A percentile compares a stretch with the other conserved stretches of the same genome.
Evolutionary conservation across 2,888 invertebrate genomes (phyloP).

Genomic region (Drosophila mayaguana): DNA sequence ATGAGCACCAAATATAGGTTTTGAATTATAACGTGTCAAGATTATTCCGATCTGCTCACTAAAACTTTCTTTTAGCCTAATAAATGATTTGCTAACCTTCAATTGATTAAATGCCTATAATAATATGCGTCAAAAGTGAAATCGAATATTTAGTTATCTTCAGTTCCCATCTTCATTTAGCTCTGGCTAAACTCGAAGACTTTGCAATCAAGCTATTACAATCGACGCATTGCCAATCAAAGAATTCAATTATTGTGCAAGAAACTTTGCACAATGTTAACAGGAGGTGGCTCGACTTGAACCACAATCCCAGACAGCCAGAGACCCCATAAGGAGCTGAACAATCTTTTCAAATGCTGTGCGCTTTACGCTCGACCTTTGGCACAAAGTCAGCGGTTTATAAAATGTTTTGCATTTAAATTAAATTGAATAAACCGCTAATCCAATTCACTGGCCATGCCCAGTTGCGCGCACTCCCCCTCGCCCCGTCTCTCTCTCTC

Average conservation of each 20-base stretch:
- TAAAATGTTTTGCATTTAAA: constrained; percentile 73
- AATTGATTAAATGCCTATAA: too few relatives aligned
- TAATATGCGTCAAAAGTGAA: too few relatives aligned
- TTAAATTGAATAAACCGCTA: constrained; percentile 75
- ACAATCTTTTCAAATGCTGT: constrained; percentile 13
- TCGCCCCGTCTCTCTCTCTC: background rate
- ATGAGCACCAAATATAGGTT: too few relatives aligned
- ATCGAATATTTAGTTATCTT: background rate
- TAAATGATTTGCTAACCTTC: too few relatives aligned
- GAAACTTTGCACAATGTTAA: constrained; percentile 18
- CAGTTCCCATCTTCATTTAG: too few relatives aligned
- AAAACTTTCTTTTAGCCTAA: too few relatives aligned
- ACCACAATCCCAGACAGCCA: too few relatives aligned
- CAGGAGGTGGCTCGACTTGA: background rate
- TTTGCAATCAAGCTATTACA: background rate
- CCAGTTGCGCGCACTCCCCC: background rate
- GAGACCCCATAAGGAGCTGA: background rate
- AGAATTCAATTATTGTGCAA: constrained; percentile 23
- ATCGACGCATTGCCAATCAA: constrained; percentile 21
- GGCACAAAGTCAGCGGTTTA: constrained; percentile 45
- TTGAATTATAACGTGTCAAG: too few relatives aligned
- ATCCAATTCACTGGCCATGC: constrained; percentile 64
- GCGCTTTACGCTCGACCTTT: constrained; percentile 31
- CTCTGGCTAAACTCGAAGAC: background rate
- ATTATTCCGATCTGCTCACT: too few relatives aligned